Evolutionary conservation across 30 jellyfish, hydroid and myxozoan species (phyloP), one percentile per base, ranked within the genome.

Genomic region (Chrysaora quinquecirrha): DNA sequence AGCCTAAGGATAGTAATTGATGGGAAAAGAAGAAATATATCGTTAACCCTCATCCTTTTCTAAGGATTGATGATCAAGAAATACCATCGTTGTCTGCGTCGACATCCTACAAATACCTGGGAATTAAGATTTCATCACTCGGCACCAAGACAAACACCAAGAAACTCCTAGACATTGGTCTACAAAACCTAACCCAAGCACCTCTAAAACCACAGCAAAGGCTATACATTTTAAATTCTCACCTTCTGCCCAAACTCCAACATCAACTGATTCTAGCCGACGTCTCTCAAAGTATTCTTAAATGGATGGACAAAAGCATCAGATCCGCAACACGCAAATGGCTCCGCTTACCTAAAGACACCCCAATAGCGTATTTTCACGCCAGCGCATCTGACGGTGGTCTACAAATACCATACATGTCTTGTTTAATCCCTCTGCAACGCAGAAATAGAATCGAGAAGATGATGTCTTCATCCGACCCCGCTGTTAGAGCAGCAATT

Each of bases 271-370:
- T 14, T 28, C 54, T 25, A 20, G n/a, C 30, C 22, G 24, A 65
- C 31, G 54, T 30, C 29, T n/a, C 78, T 19, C 19, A 24, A 11
- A 65, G 52, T 0, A 65, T 30, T 10, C 78, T 65, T 21, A 65
- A 23, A 22, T 65, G 78, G 78, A 12, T 65, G 16, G 78, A 65
- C 58, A 43, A 43, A 6, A 6, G 12, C 58, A 6, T 43, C 58
- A 9, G 58, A 43, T 43, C 58, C 9, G 52, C 78, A 21, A 52
- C 31, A 25, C 22, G 65, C 22, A 65, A 14, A n/a, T 65, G 78
- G 78, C 31, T 25, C 0, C 64, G 78, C 11, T 23, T 65, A 24
- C 78, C 64, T 9, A 65, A 65, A 21, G 78, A 65, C 58, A 43
- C 58, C 58, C 58, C 58, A 6, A 9, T 9, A 16, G 58, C 58